These are phyloP conservation scores for Trematomus loennbergii DNA, from an alignment of 2,113 vertebrate genomes.

Conservation along the genomic window DNA sequence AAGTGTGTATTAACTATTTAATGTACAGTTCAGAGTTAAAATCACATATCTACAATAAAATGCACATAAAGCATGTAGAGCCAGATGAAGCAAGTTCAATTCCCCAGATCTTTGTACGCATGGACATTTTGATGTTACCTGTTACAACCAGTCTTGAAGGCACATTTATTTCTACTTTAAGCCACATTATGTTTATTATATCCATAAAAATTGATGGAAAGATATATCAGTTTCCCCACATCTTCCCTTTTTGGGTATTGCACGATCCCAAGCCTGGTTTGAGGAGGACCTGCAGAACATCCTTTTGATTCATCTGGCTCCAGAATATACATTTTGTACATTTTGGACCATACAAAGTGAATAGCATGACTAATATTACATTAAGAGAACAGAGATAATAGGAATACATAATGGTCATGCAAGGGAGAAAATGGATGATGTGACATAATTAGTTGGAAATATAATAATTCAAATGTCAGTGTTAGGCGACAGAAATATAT, in stretches of 20 bases:
- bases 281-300: constrained; percentile 32
- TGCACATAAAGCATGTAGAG: constrained; percentile 71
- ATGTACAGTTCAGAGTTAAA: constrained; percentile 80
- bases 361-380: constrained; percentile 72
- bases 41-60: constrained; percentile 81
- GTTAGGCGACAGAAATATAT: constrained; percentile 56
- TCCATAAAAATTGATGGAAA: constrained; percentile 21
- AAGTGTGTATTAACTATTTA: constrained; percentile 78
- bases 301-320: constrained; percentile 79
- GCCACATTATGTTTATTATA: constrained; percentile 27
- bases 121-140: constrained; percentile 40
- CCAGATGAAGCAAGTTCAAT: constrained; percentile 77
- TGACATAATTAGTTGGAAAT: constrained; percentile 47
- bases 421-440: constrained; percentile 51
- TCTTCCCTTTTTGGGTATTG: constrained; percentile 22
- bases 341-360: constrained; percentile 70
- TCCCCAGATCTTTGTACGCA: constrained; percentile 39
- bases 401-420: constrained; percentile 77
- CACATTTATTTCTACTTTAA: constrained; percentile 49
- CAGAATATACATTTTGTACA: constrained; percentile 53
- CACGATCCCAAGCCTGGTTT: constrained; percentile 37
- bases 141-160: constrained; percentile 60
- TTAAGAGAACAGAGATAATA: constrained; percentile 69
- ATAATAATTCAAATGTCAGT: constrained; percentile 55
- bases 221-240: constrained; percentile 7